phyloP scores from a whole-genome alignment of 2,888 invertebrate genomes.

The Eupithecia subumbrata region DNA sequence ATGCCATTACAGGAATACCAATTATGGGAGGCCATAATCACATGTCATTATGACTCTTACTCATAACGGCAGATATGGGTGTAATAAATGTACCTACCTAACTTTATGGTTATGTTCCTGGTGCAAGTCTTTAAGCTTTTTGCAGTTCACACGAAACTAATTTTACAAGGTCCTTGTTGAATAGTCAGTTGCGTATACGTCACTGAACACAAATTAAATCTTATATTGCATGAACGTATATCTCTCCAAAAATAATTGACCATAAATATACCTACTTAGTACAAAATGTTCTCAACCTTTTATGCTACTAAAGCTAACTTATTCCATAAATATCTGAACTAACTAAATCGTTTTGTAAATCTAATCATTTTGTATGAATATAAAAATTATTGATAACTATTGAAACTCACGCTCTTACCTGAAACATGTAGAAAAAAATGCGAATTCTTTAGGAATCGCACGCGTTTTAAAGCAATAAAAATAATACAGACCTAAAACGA shows the following conservation, averaged over 20 bases:
- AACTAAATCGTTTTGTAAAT: too few species aligned
- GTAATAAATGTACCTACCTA: neutral
- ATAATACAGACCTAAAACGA: neutral
- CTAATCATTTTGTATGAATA: too few species aligned
- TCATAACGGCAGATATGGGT: neutral
- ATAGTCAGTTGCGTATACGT: neutral
- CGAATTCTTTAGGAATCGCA: too few species aligned
- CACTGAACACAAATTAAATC: neutral
- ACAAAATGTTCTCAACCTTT: neutral
- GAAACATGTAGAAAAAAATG: too few species aligned
- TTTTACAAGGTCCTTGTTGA: neutral
- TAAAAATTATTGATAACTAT: too few species aligned
- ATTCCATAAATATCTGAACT: too few species aligned
- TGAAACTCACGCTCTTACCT: too few species aligned
- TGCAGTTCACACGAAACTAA: neutral
- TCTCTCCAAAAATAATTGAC: too few species aligned
- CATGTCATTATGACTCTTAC: slow-evolving; percentile 29
- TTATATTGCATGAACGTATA: too few species aligned
- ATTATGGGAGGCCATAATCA: slow-evolving; percentile 41
- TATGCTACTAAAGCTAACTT: neutral
- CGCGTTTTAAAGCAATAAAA: neutral
- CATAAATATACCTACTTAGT: too few species aligned
- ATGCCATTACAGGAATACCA: slow-evolving; percentile 34
- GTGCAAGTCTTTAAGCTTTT: neutral
- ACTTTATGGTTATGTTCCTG: neutral